Base-by-base conservation (phyloP, 2,797 vertebrate species). In the Acipenser ruthenus region DNA sequence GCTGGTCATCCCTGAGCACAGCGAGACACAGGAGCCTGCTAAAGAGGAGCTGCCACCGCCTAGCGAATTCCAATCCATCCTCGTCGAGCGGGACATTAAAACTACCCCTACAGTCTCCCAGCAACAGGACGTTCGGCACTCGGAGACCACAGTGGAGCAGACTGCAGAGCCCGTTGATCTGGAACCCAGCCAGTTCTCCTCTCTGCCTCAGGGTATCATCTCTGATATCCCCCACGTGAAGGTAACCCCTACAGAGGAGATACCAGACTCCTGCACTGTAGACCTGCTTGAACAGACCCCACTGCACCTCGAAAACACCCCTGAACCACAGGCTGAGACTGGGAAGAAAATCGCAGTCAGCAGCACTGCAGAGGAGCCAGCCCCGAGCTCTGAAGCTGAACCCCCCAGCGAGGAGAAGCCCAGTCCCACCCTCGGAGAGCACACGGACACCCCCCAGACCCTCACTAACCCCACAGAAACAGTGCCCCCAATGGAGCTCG, bases 171-270 rank as follows among this genome's bases (percentile, higher is more conserved):
- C 70, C 15, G 82, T 92, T 75, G 75, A 90, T 49, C 80, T 99
- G 66, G 95, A 99, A 74, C 96, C 96, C 0, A 99, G 97, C 69
- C 89, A 82, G 64, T 87, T 92, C 64, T 85, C 93, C 50, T 84
- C 85, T 59, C 80, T 94, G 56, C 87, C 91, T 65, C 81, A 91
- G 1, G 87, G 92, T 62, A 80, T 89, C 67, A 83, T 87, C 63
- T 84, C 92, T 62, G 88, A 93, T 69, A 79, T 83, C 67, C 89
- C 89, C 68, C 69, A 87, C 66, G 78, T 76, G 1, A 83, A 65
- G 68, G 82, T 82, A 0, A 80, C 87, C 6, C 86, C 90, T 64
- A 83, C 88, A 67, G 78, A 85, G 68, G 87, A 91, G 9, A 18
- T 74, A 13, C 67, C 78, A 4, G 85, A 88, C 4, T 73, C 88